A percentile compares a stretch with the other conserved stretches of the same genome.
phyloP scores from a whole-genome alignment of 2,797 vertebrate species.

The Silurus aristotelis region DNA sequence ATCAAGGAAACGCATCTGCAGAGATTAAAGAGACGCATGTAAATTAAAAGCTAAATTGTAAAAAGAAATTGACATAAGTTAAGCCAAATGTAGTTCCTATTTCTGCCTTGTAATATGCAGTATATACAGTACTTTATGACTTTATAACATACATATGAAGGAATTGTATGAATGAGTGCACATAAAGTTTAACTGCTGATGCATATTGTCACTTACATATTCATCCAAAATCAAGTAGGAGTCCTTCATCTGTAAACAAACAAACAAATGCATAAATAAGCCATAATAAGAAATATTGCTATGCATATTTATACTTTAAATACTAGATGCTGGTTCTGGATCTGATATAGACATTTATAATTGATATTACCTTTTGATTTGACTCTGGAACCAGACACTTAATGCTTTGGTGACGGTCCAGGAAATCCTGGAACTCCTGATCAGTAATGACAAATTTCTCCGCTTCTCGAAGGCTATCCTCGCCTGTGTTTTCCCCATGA shows the following conservation, averaged over 20 bases:
- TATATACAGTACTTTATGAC: no score
- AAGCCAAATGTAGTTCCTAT: not conserved
- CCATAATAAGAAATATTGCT: not conserved
- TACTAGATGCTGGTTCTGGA: not conserved
- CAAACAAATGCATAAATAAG: slow-evolving; percentile 1
- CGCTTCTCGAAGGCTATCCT: slow-evolving; percentile 84
- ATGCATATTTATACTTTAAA: not conserved
- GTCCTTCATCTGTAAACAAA: slow-evolving; percentile 86
- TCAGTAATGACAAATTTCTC: slow-evolving; percentile 83
- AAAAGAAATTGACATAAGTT: no score
- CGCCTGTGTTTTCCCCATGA: slow-evolving; percentile 88
- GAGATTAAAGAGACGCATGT: slow-evolving; percentile 7
- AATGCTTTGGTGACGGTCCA: slow-evolving; percentile 80
- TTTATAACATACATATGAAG: no score
- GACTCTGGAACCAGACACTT: slow-evolving; percentile 89
- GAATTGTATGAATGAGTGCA: not conserved
- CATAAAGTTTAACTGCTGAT: not conserved
- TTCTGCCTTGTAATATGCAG: not conserved
- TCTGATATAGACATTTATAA: not conserved
- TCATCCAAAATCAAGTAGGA: slow-evolving; percentile 96
- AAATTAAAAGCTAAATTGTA: not conserved
- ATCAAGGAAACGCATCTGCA: slow-evolving; percentile 94
- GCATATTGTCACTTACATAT: slow-evolving; percentile 81
- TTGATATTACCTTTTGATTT: slow-evolving; percentile 84
- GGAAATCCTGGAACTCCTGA: slow-evolving; percentile 82